These are phyloP conservation scores for Indri indri DNA, from an alignment of 2,113 vertebrate species.

Conservation along the genomic window DNA sequence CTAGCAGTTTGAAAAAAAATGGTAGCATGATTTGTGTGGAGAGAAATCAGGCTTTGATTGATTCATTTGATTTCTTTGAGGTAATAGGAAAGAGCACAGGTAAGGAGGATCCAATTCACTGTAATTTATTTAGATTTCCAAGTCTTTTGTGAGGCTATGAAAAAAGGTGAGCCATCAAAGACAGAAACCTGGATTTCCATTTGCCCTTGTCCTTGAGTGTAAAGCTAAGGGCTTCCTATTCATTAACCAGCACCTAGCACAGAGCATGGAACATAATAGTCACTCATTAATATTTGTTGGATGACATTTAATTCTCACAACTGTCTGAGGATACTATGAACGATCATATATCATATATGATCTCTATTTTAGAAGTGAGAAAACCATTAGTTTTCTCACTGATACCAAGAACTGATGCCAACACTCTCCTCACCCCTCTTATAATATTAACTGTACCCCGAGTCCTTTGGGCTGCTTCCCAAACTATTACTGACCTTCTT, in stretches of 20 bases:
- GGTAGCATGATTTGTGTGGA: not conserved
- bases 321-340: not conserved
- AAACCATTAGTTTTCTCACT: not conserved
- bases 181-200: not conserved
- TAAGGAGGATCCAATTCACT: not conserved
- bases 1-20: constrained; percentile 9
- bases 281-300: not conserved
- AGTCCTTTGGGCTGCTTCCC: not conserved
- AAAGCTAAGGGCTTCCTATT: constrained; percentile 22
- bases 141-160: not conserved
- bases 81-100: not conserved
- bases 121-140: constrained; percentile 24
- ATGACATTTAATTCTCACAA: constrained; percentile 28
- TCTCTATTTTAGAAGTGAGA: constrained; percentile 19
- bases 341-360: not conserved
- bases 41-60: not conserved
- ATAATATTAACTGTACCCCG: not conserved
- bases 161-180: not conserved
- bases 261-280: not conserved
- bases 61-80: not conserved
- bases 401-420: not conserved
- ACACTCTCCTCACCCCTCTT: not conserved
- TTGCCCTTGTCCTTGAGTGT: not conserved
- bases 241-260: not conserved
- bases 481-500: not conserved